A percentile compares a stretch with the other conserved stretches of the same genome.
These are phyloP conservation scores for Pocillopora meandrina DNA, from an alignment of 92 coral and sea anemone species.

Conservation along the genomic window DNA sequence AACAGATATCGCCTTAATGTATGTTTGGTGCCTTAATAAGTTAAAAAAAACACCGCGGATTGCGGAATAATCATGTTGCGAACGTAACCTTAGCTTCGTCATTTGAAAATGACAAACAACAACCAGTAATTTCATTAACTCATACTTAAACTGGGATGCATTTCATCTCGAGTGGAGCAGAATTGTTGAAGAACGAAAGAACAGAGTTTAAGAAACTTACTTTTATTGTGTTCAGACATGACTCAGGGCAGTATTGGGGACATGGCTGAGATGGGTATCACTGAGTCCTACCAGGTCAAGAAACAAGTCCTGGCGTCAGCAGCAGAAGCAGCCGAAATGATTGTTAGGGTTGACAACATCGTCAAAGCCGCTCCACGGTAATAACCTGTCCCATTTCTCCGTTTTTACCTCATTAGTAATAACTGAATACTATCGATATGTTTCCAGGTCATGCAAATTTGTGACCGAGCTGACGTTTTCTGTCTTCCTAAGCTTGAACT, in stretches of 20 bases:
- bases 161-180: no score
- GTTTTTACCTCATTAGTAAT: background rate
- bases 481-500: background rate
- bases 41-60: no score
- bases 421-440: no score
- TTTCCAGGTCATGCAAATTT: no score
- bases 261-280: constrained; percentile 94
- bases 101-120: no score
- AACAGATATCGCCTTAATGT: no score
- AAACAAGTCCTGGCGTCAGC: constrained; percentile 90
- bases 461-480: background rate
- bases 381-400: background rate
- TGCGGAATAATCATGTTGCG: no score
- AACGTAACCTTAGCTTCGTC: no score
- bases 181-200: no score
- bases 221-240: constrained; percentile 69
- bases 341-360: constrained; percentile 93
- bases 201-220: background rate
- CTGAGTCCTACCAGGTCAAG: constrained; percentile 96
- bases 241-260: constrained; percentile 83
- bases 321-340: constrained; percentile 99
- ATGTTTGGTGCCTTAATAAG: no score
- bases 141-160: no score
- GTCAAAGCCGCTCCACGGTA: constrained; percentile 99
- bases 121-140: no score